Conservation (phyloP, 2,797 vertebrate genomes). For the Phoxinus dragarum region DNA sequence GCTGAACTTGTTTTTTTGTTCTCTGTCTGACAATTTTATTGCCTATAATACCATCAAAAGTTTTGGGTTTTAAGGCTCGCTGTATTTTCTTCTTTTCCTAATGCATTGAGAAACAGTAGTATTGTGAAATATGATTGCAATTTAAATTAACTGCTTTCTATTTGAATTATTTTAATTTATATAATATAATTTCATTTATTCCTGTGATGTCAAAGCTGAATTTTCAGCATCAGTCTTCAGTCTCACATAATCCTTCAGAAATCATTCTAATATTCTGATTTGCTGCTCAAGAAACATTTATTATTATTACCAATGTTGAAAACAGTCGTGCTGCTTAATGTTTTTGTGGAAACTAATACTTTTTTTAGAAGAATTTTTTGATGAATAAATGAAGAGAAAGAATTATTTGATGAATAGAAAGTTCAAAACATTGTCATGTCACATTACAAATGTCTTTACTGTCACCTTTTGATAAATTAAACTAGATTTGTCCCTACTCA, state of each 20-base stretch:
- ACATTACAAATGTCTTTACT: background rate
- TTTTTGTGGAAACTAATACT: background rate
- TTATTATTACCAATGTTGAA: background rate
- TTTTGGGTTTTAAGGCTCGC: background rate
- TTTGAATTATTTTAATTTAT: background rate
- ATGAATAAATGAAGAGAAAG: background rate
- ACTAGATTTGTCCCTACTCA: background rate
- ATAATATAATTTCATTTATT: background rate
- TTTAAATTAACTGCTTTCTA: background rate
- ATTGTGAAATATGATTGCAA: background rate
- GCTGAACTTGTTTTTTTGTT: slow-evolving; percentile 27
- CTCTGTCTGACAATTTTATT: slow-evolving; percentile 46
- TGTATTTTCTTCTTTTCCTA: background rate
- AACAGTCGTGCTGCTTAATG: background rate
- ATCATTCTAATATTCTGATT: background rate
- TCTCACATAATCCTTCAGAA: background rate
- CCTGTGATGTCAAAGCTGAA: background rate
- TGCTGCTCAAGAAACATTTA: background rate
- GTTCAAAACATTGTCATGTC: no score
- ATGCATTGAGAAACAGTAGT: background rate
- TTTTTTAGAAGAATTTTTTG: no score
- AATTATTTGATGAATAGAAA: background rate
- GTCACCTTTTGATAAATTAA: background rate
- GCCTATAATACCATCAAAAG: background rate
- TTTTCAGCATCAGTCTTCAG: background rate